These are phyloP conservation scores for Empidonax alnorum DNA, from an alignment of 2,113 vertebrate species.

Conservation along the genomic window DNA sequence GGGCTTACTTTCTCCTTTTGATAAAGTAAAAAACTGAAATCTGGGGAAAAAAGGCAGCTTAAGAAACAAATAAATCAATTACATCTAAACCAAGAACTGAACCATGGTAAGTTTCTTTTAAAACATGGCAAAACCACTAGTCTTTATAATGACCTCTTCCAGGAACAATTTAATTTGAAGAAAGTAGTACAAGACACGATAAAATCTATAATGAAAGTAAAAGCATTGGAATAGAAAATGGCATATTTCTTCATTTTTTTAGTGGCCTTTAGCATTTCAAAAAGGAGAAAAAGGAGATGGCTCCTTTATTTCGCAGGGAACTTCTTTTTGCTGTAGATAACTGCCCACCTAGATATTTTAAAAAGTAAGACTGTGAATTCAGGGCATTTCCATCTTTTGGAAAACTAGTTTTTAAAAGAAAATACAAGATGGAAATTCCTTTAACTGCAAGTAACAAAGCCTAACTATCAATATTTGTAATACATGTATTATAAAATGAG, in stretches of 20 bases:
- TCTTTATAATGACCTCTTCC: background rate
- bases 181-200: background rate
- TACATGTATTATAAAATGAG: background rate
- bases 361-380: background rate
- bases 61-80: background rate
- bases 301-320: background rate
- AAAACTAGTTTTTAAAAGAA: background rate
- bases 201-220: background rate
- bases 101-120: background rate
- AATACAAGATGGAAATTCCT: background rate
- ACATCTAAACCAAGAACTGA: background rate
- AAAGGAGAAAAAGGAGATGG: background rate
- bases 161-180: background rate
- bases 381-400: background rate
- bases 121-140: background rate
- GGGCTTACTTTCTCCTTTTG: background rate
- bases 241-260: background rate
- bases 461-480: background rate
- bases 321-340: background rate
- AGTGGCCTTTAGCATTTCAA: background rate
- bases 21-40: background rate
- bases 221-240: background rate
- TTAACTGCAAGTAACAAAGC: background rate
- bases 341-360: background rate
- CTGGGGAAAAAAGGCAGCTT: background rate